phyloP scores from a whole-genome alignment of 2,888 invertebrate species.

The Erebia palarica region DNA sequence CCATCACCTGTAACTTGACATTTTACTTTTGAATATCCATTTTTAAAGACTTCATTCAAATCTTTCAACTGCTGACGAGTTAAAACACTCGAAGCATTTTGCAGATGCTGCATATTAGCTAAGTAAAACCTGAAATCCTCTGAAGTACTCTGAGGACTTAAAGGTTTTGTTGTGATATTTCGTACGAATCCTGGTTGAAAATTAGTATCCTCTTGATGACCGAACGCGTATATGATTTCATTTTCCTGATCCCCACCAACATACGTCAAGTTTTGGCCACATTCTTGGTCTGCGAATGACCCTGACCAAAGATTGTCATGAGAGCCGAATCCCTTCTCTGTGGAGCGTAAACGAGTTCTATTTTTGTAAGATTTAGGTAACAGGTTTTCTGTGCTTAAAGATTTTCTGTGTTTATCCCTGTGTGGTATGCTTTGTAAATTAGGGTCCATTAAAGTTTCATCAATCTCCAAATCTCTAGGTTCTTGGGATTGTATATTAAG shows the following conservation, averaged over 20 bases:
- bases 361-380: constrained; percentile 77
- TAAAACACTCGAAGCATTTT: constrained; percentile 86
- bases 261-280: constrained; percentile 68
- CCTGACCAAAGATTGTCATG: constrained; percentile 79
- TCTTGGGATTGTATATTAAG: constrained; percentile 79
- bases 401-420: constrained; percentile 77
- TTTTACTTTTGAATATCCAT: constrained; percentile 75
- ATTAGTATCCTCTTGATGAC: constrained; percentile 66
- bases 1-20: constrained; percentile 61
- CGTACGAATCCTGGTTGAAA: constrained; percentile 69
- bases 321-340: constrained; percentile 71
- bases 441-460: constrained; percentile 63
- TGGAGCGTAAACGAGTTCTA: constrained; percentile 60
- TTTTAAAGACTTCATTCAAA: constrained; percentile 82
- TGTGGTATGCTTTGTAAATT: constrained; percentile 67
- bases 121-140: constrained; percentile 88
- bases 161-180: constrained; percentile 84
- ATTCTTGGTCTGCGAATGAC: constrained; percentile 69
- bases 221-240: constrained; percentile 77
- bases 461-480: constrained; percentile 74
- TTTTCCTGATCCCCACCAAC: constrained; percentile 77
- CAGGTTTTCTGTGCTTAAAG: constrained; percentile 84
- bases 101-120: constrained; percentile 87
- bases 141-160: constrained; percentile 85
- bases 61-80: constrained; percentile 83